phyloP scores from a whole-genome alignment of 2,888 invertebrate species.

The Amiota communis region DNA sequence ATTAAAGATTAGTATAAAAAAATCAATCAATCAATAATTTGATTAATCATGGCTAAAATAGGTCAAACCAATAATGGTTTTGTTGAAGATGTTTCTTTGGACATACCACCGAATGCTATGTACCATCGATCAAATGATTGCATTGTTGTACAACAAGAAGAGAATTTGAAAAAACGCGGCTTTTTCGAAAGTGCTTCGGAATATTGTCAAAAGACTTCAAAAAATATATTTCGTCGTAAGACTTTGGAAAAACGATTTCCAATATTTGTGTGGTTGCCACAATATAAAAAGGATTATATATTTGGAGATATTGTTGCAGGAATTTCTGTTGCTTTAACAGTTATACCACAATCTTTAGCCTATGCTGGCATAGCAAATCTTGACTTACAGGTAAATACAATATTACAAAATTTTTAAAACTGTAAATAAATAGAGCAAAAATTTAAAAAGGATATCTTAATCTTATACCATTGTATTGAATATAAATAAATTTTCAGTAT shows the following conservation, averaged over 20 bases:
- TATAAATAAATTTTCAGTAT: constrained; percentile 75
- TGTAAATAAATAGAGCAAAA: background rate
- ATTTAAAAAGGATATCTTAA: background rate
- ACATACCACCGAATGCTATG: constrained; percentile 70
- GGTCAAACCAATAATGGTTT: constrained; percentile 59
- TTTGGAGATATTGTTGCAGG: constrained; percentile 93
- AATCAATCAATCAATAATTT: background rate
- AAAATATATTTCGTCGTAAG: constrained; percentile 79
- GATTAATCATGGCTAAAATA: constrained; percentile 48
- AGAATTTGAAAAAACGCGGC: constrained; percentile 55
- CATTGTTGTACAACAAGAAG: constrained; percentile 73
- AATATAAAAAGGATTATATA: constrained; percentile 82
- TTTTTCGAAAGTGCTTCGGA: constrained; percentile 39
- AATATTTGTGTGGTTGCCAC: constrained; percentile 84
- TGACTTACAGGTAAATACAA: constrained; percentile 78
- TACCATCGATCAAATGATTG: constrained; percentile 70
- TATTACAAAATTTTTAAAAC: background rate
- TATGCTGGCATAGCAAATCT: constrained; percentile 87
- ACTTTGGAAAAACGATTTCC: constrained; percentile 84
- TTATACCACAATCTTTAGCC: constrained; percentile 86
- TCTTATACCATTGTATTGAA: background rate
- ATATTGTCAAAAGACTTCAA: constrained; percentile 58
- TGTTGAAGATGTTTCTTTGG: constrained; percentile 66
- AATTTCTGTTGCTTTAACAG: constrained; percentile 84
- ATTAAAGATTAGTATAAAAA: background rate